Percentiles rank a stretch among this genome's conserved stretches.
phyloP scores from a whole-genome alignment of 2,797 vertebrate genomes.

The Sebastes cheni region DNA sequence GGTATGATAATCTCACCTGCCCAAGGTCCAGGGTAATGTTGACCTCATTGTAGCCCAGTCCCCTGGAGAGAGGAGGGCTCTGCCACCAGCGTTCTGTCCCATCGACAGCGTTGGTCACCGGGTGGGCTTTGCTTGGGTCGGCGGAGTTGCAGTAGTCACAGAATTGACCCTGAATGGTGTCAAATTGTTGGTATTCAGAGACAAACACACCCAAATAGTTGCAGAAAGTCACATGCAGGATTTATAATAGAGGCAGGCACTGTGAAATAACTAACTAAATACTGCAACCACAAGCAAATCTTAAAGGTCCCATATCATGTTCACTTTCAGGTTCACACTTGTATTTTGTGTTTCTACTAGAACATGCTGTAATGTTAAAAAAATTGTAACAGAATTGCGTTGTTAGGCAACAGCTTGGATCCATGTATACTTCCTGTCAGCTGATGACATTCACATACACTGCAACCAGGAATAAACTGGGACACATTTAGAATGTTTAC shows the following conservation, averaged over 20 bases:
- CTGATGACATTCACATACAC: too few relatives aligned
- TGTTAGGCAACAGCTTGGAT: too few relatives aligned
- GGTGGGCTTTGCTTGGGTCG: slow-evolving; percentile 89
- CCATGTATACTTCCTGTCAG: too few relatives aligned
- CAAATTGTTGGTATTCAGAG: slow-evolving; percentile 12
- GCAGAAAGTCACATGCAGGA: not conserved
- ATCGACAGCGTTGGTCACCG: slow-evolving; percentile 87
- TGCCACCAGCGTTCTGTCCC: slow-evolving; percentile 97
- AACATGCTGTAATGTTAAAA: too few relatives aligned
- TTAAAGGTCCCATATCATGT: too few relatives aligned
- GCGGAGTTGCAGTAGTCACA: slow-evolving; percentile 90
- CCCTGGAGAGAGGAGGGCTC: slow-evolving; percentile 92
- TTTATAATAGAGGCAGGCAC: not conserved
- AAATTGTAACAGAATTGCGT: too few relatives aligned
- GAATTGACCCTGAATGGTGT: slow-evolving; percentile 87
- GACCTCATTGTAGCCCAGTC: slow-evolving; percentile 87
- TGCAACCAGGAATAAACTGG: too few relatives aligned
- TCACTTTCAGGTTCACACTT: too few relatives aligned
- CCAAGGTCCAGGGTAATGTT: slow-evolving; percentile 93
- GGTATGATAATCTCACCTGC: slow-evolving; percentile 85
- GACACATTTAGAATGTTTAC: too few relatives aligned
- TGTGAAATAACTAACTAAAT: not conserved
- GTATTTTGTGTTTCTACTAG: too few relatives aligned
- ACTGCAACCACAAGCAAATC: not conserved
- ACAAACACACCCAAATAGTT: not conserved